Base-by-base conservation (phyloP, 2,113 vertebrate species). In the Tor tambroides region DNA sequence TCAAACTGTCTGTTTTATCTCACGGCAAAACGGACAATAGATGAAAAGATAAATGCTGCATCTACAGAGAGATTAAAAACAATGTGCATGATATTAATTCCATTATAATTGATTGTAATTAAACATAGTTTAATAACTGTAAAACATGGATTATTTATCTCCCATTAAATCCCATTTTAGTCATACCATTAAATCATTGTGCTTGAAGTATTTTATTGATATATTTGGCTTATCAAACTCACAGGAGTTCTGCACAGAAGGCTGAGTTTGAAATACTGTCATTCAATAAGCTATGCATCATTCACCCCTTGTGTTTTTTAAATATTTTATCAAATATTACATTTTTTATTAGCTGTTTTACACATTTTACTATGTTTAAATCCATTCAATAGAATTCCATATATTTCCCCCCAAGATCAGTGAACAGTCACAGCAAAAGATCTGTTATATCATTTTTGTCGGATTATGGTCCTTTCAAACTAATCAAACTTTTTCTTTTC, bases 71-170 rank as follows among this genome's bases (percentile, higher is more conserved):
- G 76, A 56, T n/a, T n/a, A n/a, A n/a, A n/a, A n/a, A n/a, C n/a
- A n/a, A n/a, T 30, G 14, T 26, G 43, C 74, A 46, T 49, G n/a
- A 49, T 30, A 51, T 54, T 54, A 32, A 41, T 72, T 19, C 35
- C 11, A 12, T 6, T 41, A 41, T 72, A 32, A 2, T 23, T 38
- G 32, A 72, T 38, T 38, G 32, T 72, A 38, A 72, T 72, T 72
- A 23, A 38, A 38, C 32, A 38, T 38, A 4, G 3, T 38, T 72
- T 72, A 72, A 72, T 38, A 23, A 72, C 69, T 72, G 17, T 71
- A 35, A 71, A 71, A 71, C 69, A 11, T 38, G 32, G 69, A 72
- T 72, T 72, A 11, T 38, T 72, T 72, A 23, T 72, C 69, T 72
- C n/a, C n/a, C 35, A 41, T 72, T 72, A n/a, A 41, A 72, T 72